phyloP scores from a whole-genome alignment of 2,888 invertebrate genomes.

The Drosophila kuntzei region DNA sequence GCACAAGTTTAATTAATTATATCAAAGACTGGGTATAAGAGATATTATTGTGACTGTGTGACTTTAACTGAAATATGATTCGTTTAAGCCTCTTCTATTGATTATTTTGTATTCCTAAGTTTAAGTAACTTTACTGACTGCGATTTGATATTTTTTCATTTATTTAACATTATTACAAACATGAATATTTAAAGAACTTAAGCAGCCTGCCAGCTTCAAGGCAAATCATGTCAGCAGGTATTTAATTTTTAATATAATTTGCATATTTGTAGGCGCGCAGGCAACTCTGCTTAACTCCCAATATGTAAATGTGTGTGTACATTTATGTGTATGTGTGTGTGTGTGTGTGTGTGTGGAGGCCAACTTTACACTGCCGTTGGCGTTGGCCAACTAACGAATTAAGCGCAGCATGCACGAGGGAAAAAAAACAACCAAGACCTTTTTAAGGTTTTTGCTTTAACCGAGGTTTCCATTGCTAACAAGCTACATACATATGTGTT shows the following conservation, averaged over 20 bases:
- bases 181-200: slow-evolving; percentile 13
- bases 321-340: not conserved
- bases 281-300: slow-evolving; percentile 48
- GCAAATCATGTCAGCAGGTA: slow-evolving; percentile 63
- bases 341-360: slow-evolving; percentile 24
- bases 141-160: not conserved
- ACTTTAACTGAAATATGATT: not conserved
- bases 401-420: slow-evolving; percentile 38
- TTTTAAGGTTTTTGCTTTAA: slow-evolving; percentile 42
- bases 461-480: slow-evolving; percentile 65
- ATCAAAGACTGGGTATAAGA: too few species aligned
- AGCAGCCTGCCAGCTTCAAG: slow-evolving; percentile 39
- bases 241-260: slow-evolving; percentile 59
- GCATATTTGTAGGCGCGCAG: slow-evolving; percentile 56
- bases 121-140: not conserved
- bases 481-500: slow-evolving; percentile 46
- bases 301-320: slow-evolving; percentile 12
- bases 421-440: slow-evolving; percentile 37
- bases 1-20: too few species aligned
- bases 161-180: slow-evolving; percentile 5
- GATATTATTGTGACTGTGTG: not conserved
- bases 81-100: not conserved
- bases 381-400: slow-evolving; percentile 63
- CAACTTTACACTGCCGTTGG: slow-evolving; percentile 61
- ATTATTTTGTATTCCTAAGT: too few species aligned